These are phyloP conservation scores for Cosmia trapezina DNA, from an alignment of 2,888 invertebrate species.

Conservation along the genomic window DNA sequence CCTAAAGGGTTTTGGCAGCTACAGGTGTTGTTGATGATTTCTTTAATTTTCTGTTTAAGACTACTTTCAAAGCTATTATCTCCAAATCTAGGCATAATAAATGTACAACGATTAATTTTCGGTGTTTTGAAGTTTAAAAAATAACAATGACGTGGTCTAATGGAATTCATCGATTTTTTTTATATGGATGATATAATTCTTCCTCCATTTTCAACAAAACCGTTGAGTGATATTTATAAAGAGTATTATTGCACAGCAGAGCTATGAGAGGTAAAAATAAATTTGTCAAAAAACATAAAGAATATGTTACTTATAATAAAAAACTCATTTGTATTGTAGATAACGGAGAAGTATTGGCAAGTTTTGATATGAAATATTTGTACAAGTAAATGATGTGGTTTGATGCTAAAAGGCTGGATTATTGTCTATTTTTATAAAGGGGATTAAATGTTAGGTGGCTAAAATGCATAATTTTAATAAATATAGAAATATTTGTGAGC, in stretches of 20 bases:
- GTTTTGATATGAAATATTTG: slow-evolving; percentile 84
- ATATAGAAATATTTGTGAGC: slow-evolving; percentile 68
- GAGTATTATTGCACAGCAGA: slow-evolving; percentile 26
- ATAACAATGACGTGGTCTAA: neutral
- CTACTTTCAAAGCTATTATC: slow-evolving; percentile 1
- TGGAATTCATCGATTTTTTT: neutral
- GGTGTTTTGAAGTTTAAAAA: neutral
- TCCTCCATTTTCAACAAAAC: slow-evolving; percentile 1
- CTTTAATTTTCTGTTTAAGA: neutral
- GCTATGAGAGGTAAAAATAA: slow-evolving; percentile 36
- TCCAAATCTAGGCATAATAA: slow-evolving; percentile 3
- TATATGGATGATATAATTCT: slow-evolving; percentile 22
- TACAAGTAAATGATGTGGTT: slow-evolving; percentile 72
- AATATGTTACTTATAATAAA: slow-evolving; percentile 61
- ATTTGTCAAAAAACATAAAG: slow-evolving; percentile 61
- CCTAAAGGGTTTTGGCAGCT: slow-evolving; percentile 57
- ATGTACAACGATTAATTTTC: neutral
- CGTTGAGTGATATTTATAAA: slow-evolving; percentile 15
- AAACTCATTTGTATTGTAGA: slow-evolving; percentile 71
- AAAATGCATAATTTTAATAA: slow-evolving; percentile 80
- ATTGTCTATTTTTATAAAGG: slow-evolving; percentile 86
- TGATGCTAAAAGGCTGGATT: slow-evolving; percentile 73
- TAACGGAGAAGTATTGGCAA: slow-evolving; percentile 73
- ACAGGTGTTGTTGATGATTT: slow-evolving; percentile 8
- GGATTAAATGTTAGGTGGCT: slow-evolving; percentile 85